Evolutionary conservation across 2,797 vertebrate species (phyloP).

Genomic region (Amblyopsis hoosieri): DNA sequence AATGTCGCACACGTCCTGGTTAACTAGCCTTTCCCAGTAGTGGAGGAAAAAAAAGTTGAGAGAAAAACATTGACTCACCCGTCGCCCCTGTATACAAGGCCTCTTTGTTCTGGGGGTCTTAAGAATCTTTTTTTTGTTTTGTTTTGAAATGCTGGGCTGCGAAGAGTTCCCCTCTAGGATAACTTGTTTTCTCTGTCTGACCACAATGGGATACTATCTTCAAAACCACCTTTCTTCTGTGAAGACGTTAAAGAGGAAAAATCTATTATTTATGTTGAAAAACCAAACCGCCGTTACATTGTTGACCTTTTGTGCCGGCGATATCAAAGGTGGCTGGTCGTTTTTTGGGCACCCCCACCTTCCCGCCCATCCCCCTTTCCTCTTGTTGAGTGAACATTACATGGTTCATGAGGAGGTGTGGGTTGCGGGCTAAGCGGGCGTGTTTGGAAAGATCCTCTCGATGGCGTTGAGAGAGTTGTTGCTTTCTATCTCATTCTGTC

Average conservation of each 20-base stretch:
- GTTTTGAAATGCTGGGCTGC: slow-evolving; percentile 49
- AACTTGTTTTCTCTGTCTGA: slow-evolving; percentile 30
- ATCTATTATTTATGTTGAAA: slow-evolving; percentile 48
- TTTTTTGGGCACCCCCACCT: slow-evolving; percentile 36
- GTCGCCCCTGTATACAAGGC: slow-evolving; percentile 22
- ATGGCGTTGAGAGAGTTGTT: slow-evolving; percentile 3
- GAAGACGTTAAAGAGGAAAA: slow-evolving; percentile 21
- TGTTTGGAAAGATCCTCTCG: slow-evolving; percentile 19
- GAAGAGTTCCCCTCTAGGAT: slow-evolving; percentile 42
- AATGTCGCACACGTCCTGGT: slow-evolving; percentile 8
- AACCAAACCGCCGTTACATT: slow-evolving; percentile 25
- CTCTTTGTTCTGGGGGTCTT: slow-evolving; percentile 53
- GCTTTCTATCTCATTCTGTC: neutral
- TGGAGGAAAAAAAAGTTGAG: slow-evolving; percentile 27
- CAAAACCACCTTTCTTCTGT: slow-evolving; percentile 38
- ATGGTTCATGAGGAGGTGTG: slow-evolving; percentile 19
- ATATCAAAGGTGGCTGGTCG: slow-evolving; percentile 51
- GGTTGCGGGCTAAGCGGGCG: neutral
- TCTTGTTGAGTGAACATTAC: slow-evolving; percentile 18
- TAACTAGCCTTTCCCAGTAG: slow-evolving; percentile 32
- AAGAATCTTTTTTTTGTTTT: slow-evolving; percentile 17
- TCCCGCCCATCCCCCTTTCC: neutral
- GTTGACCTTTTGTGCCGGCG: slow-evolving; percentile 39
- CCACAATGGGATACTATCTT: slow-evolving; percentile 42
- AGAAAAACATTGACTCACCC: slow-evolving; percentile 24